phyloP scores from a whole-genome alignment of 2,113 vertebrate genomes.

The Myanophis thanlyinensis region DNA sequence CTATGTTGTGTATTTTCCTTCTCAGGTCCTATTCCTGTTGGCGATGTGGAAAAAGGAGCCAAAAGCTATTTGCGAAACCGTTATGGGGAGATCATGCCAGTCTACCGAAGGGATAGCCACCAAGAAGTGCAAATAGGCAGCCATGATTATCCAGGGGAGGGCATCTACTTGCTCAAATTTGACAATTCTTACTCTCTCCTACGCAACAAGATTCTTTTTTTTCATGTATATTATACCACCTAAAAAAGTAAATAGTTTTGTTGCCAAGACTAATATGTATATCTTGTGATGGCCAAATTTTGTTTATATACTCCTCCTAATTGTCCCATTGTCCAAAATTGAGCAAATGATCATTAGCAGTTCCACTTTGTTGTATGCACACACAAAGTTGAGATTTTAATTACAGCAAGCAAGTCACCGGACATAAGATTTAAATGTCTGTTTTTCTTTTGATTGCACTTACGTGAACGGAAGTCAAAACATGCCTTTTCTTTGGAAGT shows the following conservation, averaged over 20 bases:
- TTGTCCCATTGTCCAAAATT: slow-evolving; percentile 22
- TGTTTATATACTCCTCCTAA: slow-evolving; percentile 42
- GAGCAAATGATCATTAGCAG: slow-evolving; percentile 17
- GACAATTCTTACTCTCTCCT: slow-evolving; percentile 98
- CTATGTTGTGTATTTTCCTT: slow-evolving; percentile 3
- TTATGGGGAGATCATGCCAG: slow-evolving; percentile 87
- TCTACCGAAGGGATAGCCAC: slow-evolving; percentile 95
- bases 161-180: slow-evolving; percentile 95
- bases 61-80: slow-evolving; percentile 78
- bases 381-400: background rate
- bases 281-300: slow-evolving; percentile 32
- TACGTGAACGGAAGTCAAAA: slow-evolving; percentile 41
- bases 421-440: slow-evolving; percentile 5
- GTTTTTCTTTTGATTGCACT: background rate
- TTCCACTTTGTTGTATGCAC: slow-evolving; percentile 42
- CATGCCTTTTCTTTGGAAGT: slow-evolving; percentile 23
- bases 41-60: slow-evolving; percentile 92
- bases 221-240: slow-evolving; percentile 90
- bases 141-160: slow-evolving; percentile 94
- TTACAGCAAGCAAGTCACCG: background rate
- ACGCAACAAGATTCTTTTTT: slow-evolving; percentile 97
- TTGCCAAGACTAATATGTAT: background rate
- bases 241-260: slow-evolving; percentile 47
- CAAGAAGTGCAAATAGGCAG: slow-evolving; percentile 87
- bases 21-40: slow-evolving; percentile 81